Conservation (phyloP, 1,140 invertebrate species). For the Bombyx mori region DNA sequence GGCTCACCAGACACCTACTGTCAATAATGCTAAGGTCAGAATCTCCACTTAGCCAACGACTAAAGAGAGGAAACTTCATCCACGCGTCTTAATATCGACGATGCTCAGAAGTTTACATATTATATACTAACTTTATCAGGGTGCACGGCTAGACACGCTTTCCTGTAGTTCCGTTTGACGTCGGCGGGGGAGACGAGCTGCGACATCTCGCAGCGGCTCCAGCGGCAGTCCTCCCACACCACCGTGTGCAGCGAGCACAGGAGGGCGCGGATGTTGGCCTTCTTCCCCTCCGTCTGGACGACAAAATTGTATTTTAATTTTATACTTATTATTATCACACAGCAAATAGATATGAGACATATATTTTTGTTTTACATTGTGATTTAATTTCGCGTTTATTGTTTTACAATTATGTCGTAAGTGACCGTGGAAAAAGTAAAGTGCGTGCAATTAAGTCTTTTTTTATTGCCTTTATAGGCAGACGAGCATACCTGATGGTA, state of each 20-base stretch:
- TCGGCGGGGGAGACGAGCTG: slow-evolving; percentile 91
- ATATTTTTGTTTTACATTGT: too few species aligned
- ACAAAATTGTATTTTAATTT: not conserved
- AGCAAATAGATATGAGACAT: too few species aligned
- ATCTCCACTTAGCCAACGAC: too few species aligned
- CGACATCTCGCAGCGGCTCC: slow-evolving; percentile 94
- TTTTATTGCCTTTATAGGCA: too few species aligned
- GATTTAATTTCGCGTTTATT: too few species aligned
- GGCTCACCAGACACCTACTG: too few species aligned
- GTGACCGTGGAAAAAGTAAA: too few species aligned
- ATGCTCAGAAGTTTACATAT: not conserved
- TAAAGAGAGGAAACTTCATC: not conserved
- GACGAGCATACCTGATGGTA: too few species aligned
- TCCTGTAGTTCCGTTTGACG: slow-evolving; percentile 96
- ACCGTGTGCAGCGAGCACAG: slow-evolving; percentile 95
- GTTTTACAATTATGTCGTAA: too few species aligned
- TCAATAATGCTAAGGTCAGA: too few species aligned
- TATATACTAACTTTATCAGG: slow-evolving; percentile 91
- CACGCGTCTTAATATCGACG: not conserved
- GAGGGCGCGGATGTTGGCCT: slow-evolving; percentile 95
- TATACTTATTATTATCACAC: too few species aligned
- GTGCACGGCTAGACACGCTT: slow-evolving; percentile 96
- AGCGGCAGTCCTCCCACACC: slow-evolving; percentile 94
- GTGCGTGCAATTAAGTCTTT: too few species aligned
- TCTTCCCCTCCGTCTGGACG: slow-evolving; percentile 92